These are phyloP conservation scores for Galemys pyrenaicus DNA, from an alignment of 2,113 vertebrate genomes.

Conservation along the genomic window DNA sequence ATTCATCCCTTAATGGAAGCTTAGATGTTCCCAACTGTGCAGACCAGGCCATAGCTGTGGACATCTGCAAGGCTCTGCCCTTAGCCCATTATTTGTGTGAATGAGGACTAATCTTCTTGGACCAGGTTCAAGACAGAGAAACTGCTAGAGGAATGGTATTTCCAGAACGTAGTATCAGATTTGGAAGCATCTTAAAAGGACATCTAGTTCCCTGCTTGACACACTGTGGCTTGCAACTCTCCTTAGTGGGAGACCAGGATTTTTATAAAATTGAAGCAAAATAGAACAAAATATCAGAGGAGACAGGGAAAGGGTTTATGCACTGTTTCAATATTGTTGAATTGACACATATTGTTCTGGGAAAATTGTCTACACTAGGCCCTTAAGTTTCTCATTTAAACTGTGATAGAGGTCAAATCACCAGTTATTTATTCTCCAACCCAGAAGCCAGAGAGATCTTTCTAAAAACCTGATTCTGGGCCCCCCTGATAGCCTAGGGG, in stretches of 20 bases:
- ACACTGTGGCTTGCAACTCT: neutral
- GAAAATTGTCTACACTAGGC: neutral
- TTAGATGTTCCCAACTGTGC: neutral
- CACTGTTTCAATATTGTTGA: too few species aligned
- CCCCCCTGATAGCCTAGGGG: too few species aligned
- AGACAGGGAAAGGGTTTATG: neutral
- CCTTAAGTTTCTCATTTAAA: neutral
- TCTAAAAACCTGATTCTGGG: neutral
- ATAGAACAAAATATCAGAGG: neutral
- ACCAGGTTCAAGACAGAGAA: neutral
- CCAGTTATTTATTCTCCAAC: neutral
- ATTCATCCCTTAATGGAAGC: neutral
- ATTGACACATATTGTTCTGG: neutral
- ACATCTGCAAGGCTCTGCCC: neutral
- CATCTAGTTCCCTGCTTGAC: neutral
- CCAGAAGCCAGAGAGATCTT: neutral
- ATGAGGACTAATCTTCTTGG: neutral
- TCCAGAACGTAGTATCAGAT: constrained; percentile 18
- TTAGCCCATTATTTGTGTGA: neutral
- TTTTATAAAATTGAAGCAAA: neutral
- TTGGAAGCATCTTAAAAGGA: neutral
- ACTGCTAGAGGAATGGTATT: neutral
- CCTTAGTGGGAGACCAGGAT: neutral
- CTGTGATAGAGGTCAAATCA: neutral
- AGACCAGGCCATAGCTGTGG: fast-evolving